Evolutionary conservation across 2,888 invertebrate genomes (phyloP).

Genomic region (Liposcelis brunnea): DNA sequence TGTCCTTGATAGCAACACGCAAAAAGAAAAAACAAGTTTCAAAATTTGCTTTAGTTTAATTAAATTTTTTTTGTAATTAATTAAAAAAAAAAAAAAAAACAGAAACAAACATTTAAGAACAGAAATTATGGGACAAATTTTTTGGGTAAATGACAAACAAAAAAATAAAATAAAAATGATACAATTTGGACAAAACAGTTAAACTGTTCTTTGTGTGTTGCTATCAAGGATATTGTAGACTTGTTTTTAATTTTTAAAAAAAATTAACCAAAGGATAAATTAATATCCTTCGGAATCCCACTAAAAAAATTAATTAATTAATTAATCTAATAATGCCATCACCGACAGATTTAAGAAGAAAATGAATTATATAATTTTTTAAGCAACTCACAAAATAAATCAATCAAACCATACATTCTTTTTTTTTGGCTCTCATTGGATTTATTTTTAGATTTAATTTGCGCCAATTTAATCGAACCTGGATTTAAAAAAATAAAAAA

Average conservation of each 20-base stretch:
- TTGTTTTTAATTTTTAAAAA: neutral
- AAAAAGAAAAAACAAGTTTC: neutral
- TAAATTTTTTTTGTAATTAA: neutral
- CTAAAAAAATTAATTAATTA: no score
- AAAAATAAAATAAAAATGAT: conserved; percentile 11
- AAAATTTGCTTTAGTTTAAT: conserved; percentile 5
- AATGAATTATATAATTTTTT: no score
- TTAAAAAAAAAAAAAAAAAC: conserved; percentile 5
- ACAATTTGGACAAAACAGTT: conserved; percentile 10
- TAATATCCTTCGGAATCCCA: no score
- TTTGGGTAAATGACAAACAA: conserved; percentile 6
- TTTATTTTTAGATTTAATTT: no score
- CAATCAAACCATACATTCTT: no score
- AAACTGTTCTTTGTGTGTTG: conserved; percentile 18
- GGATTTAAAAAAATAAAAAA: no score
- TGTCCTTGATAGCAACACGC: conserved; percentile 10
- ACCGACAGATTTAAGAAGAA: no score
- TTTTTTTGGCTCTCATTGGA: no score
- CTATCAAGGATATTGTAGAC: neutral
- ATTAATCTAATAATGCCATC: no score
- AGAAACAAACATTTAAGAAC: conserved; percentile 14
- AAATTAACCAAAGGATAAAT: no score
- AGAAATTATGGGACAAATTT: neutral
- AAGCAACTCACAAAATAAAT: no score
- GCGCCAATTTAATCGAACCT: no score